These are phyloP conservation scores for Carlito syrichta DNA, from an alignment of 2,113 vertebrate species.

Conservation along the genomic window DNA sequence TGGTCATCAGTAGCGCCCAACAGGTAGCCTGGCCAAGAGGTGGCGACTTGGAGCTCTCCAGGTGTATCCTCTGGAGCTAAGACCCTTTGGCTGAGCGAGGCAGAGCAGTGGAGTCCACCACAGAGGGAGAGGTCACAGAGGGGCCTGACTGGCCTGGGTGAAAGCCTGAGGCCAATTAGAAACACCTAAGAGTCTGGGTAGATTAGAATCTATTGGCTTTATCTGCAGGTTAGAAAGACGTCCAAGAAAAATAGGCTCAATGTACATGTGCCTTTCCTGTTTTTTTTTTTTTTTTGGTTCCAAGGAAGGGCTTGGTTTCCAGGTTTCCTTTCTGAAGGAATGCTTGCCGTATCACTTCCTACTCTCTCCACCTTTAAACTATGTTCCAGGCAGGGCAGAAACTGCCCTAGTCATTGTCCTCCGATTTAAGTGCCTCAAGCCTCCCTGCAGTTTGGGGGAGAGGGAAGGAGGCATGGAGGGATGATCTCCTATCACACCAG, in stretches of 20 bases:
- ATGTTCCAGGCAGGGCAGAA: not conserved
- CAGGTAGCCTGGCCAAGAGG: not conserved
- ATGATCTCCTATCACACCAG: not conserved
- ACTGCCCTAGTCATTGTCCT: not conserved
- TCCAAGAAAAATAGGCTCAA: constrained; percentile 57
- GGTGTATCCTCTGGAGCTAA: not conserved
- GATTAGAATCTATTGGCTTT: constrained; percentile 25
- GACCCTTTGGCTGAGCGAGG: not conserved
- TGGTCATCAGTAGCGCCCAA: not conserved
- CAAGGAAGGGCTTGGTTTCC: constrained; percentile 59
- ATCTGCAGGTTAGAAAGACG: not conserved
- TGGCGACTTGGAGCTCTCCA: not conserved
- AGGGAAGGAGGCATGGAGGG: not conserved
- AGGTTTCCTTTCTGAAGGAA: constrained; percentile 61
- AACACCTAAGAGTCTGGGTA: not conserved
- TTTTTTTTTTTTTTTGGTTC: too few species aligned
- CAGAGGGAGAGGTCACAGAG: not conserved
- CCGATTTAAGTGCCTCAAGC: not conserved
- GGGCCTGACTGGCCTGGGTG: not conserved
- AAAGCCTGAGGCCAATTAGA: not conserved
- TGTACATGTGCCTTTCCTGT: constrained; percentile 55
- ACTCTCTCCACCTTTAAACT: not conserved
- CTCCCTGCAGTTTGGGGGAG: not conserved
- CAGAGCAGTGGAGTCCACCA: not conserved
- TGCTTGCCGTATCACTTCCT: constrained; percentile 17